Conservation (phyloP, 2,113 vertebrate genomes). For the Oryzias javanicus region DNA sequence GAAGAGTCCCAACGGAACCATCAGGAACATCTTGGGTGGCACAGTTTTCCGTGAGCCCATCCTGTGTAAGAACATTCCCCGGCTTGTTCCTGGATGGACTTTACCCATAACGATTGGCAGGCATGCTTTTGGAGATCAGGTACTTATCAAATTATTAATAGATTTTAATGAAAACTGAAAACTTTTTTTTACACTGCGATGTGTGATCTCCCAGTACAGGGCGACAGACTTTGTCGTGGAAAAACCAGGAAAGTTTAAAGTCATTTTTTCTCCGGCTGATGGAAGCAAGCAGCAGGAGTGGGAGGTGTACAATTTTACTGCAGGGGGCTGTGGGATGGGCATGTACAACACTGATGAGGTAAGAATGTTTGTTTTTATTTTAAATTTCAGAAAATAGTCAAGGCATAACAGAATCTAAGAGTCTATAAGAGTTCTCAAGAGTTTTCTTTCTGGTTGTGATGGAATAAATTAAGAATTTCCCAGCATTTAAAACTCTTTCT, state of each 20-base stretch:
- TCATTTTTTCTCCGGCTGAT: conserved; percentile 84
- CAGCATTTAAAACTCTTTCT: not conserved
- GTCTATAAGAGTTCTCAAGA: no score
- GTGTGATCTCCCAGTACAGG: conserved; percentile 82
- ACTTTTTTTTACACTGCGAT: not conserved
- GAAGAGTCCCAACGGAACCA: conserved; percentile 97
- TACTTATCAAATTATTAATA: conserved; percentile 39
- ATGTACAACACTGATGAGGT: conserved; percentile 99
- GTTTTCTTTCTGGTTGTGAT: not conserved
- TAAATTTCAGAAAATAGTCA: not conserved
- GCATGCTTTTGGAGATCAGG: conserved; percentile 94
- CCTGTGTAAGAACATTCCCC: conserved; percentile 93
- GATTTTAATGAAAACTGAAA: not conserved
- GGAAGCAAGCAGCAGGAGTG: conserved; percentile 83
- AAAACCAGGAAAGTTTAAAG: conserved; percentile 86
- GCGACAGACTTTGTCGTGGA: conserved; percentile 89
- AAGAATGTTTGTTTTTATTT: conserved; percentile 2
- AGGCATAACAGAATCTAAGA: not conserved
- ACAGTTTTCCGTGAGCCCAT: conserved; percentile 97
- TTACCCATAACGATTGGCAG: conserved; percentile 92
- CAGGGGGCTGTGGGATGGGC: conserved; percentile 92
- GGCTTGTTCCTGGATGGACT: conserved; percentile 91
- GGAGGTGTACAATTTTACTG: conserved; percentile 89
- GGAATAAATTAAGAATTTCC: not conserved
- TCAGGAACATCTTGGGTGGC: conserved; percentile 93